A percentile compares a stretch with the other conserved stretches of the same genome.
phyloP scores from a whole-genome alignment of 2,888 invertebrate genomes.

The Agrochola macilenta region DNA sequence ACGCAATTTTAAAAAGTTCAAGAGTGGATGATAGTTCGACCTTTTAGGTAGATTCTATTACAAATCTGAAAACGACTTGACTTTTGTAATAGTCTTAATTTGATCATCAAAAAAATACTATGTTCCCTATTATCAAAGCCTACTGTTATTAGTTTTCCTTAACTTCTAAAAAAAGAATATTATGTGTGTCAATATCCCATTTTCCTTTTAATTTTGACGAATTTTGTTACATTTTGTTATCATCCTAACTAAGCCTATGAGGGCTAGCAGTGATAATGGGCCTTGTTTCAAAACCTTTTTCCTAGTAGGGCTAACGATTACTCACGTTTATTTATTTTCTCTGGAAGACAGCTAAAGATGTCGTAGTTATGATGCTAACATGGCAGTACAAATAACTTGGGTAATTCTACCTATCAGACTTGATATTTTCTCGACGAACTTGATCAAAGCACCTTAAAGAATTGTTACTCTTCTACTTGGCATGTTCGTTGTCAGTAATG shows the following conservation, averaged over 20 bases:
- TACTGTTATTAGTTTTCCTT: slow-evolving; percentile 15
- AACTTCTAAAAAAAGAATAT: slow-evolving; percentile 10
- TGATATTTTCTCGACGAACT: background rate
- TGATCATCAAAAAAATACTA: background rate
- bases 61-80: background rate
- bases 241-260: background rate
- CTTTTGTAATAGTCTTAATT: background rate
- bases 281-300: background rate
- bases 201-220: slow-evolving; percentile 6
- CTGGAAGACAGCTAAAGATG: background rate
- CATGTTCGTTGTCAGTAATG: background rate
- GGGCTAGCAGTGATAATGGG: background rate
- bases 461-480: background rate
- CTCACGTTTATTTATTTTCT: slow-evolving; percentile 1
- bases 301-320: background rate
- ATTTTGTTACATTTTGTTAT: background rate
- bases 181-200: background rate
- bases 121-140: background rate
- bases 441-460: background rate
- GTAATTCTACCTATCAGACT: background rate
- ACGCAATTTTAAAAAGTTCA: background rate
- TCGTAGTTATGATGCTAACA: background rate
- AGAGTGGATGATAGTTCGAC: background rate
- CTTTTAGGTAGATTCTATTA: background rate
- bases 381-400: background rate